Evolutionary conservation across 2,888 invertebrate species (phyloP), one percentile per base, ranked within the genome.

Genomic region (Microchrysa polita): DNA sequence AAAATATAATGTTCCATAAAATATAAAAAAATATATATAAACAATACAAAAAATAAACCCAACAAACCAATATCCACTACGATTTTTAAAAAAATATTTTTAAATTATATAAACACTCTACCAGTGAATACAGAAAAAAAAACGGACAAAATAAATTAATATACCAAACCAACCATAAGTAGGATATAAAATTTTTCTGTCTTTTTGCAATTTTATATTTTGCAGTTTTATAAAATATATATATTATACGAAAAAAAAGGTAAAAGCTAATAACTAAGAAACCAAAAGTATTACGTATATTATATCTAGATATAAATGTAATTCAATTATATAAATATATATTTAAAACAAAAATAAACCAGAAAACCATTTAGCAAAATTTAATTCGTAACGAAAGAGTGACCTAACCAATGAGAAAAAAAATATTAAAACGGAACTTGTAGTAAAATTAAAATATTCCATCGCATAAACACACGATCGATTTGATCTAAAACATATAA

Each of bases 181-280:
- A 73, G 76, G 75, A 77, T 77, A 79, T 76, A 75, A 76, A 78
- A 79, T 73, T 67, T 80, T 82, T 82, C 83, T 81, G 81, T 81
- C 82, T 83, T 75, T 84, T 83, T 83, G 84, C 84, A 84, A 84
- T 84, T 22, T 23, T 59, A 22, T 23, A 59, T 23, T 76, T 83
- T 83, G 84, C 84, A 84, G 82, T 83, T 83, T 84, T 84, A 83
- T 84, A 83, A 78, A 80, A 79, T 79, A 73, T 34, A 34, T 34
- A 34, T n/a, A n/a, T n/a, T n/a, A n/a, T n/a, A n/a, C n/a, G n/a
- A n/a, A n/a, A n/a, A n/a, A n/a, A n/a, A n/a, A n/a, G n/a, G 53
- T 76, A 74, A 76, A 78, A 14, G 59, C 59, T 59, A 77, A 75
- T 76, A 73, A 74, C 52, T 77, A 73, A 77, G 67, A 75, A 75